Percentiles rank a stretch among this genome's conserved stretches.
These are phyloP conservation scores for Zosterops japonicus DNA, from an alignment of 2,113 vertebrate genomes.

Conservation along the genomic window DNA sequence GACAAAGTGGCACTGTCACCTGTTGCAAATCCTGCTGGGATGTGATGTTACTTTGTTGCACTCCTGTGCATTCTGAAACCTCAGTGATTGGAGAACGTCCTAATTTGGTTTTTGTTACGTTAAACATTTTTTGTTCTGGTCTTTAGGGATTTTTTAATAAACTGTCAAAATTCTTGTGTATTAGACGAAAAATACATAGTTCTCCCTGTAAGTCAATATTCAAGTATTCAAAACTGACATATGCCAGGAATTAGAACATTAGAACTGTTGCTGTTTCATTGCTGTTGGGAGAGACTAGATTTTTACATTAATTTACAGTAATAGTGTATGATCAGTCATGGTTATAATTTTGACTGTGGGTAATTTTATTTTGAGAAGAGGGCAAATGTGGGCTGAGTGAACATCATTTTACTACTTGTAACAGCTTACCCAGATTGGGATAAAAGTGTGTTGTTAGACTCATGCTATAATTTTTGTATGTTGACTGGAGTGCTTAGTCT, in stretches of 20 bases:
- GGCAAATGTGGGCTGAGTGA: constrained; percentile 5
- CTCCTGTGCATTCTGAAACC: neutral
- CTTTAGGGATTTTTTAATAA: neutral
- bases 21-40: neutral
- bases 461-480: neutral
- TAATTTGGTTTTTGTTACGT: neutral
- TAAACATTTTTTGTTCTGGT: neutral
- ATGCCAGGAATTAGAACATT: neutral
- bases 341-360: constrained; percentile 31
- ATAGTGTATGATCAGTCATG: neutral
- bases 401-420: neutral
- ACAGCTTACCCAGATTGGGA: neutral
- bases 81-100: neutral
- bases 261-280: neutral
- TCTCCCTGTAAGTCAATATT: neutral
- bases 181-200: neutral
- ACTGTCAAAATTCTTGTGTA: neutral
- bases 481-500: neutral
- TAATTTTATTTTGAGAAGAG: constrained; percentile 25
- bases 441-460: neutral
- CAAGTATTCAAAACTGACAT: neutral
- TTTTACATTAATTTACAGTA: constrained; percentile 27
- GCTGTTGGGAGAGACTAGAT: constrained; percentile 3
- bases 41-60: neutral
- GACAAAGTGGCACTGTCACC: neutral